A percentile compares a stretch with the other conserved stretches of the same genome.
Evolutionary conservation across 2,113 vertebrate genomes (phyloP).

Genomic region (Macroglossus sobrinus): DNA sequence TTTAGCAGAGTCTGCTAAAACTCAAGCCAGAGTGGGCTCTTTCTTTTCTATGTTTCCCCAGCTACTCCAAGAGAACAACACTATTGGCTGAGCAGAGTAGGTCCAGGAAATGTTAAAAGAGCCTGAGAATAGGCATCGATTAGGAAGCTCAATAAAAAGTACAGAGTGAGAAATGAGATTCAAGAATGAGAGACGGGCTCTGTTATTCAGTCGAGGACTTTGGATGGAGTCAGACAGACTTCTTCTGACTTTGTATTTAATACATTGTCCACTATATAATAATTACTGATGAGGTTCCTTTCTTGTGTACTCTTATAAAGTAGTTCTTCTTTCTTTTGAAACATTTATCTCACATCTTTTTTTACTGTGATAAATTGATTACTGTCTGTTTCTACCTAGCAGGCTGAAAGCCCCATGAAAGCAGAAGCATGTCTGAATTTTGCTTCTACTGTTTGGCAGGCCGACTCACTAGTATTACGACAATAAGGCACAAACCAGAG

Average conservation of each 20-base stretch:
- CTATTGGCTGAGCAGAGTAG: neutral
- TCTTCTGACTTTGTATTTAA: neutral
- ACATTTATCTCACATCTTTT: neutral
- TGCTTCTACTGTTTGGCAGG: neutral
- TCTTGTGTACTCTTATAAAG: neutral
- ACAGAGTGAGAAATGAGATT: neutral
- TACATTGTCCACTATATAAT: neutral
- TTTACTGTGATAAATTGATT: neutral
- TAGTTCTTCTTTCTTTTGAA: neutral
- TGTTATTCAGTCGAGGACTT: neutral
- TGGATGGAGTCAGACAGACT: neutral
- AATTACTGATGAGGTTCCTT: neutral
- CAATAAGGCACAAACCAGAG: neutral
- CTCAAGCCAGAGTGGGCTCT: neutral
- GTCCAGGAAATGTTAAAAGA: neutral
- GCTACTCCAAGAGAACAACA: neutral
- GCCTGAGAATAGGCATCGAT: neutral
- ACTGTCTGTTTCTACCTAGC: neutral
- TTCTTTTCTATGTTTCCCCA: neutral
- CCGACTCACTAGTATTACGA: neutral
- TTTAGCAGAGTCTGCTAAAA: neutral
- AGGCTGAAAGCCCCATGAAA: neutral
- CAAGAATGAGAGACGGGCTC: neutral
- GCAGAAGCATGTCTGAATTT: neutral
- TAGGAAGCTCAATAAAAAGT: neutral